These are phyloP conservation scores for Trogon melanurus DNA, from an alignment of 2,113 vertebrate species.

Conservation along the genomic window DNA sequence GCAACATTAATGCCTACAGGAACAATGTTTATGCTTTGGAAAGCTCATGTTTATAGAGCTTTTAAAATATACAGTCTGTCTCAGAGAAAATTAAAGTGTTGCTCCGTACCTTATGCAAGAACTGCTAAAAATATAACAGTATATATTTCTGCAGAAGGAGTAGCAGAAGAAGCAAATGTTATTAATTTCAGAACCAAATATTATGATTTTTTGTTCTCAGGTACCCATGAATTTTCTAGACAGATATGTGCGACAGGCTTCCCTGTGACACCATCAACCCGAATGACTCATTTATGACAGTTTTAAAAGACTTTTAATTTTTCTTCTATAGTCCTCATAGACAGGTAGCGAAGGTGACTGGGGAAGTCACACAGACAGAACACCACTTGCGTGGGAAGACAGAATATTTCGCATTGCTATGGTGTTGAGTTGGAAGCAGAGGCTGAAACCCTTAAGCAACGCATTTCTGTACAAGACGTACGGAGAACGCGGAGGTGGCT, in stretches of 20 bases:
- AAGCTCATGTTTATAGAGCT: not conserved
- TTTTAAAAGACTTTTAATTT: not conserved
- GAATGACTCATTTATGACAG: not conserved
- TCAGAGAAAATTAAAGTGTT: not conserved
- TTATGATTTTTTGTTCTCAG: not conserved
- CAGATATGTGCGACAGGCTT: not conserved
- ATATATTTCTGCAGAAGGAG: not conserved
- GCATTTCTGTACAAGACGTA: not conserved
- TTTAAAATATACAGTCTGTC: not conserved
- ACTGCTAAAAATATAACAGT: not conserved
- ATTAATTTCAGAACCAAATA: not conserved
- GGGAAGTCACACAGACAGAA: not conserved
- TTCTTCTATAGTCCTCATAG: not conserved
- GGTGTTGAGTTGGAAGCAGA: not conserved
- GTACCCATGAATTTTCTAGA: not conserved
- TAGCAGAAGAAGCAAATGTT: not conserved
- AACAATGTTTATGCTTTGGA: not conserved
- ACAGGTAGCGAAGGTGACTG: not conserved
- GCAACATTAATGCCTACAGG: not conserved
- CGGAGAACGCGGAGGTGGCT: not conserved
- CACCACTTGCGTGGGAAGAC: not conserved
- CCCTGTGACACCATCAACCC: not conserved
- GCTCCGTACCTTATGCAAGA: not conserved
- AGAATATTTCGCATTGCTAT: not conserved
- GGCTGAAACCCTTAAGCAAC: not conserved